Evolutionary conservation across 2,888 invertebrate species (phyloP).

Genomic region (Sinohyriopsis cumingii): DNA sequence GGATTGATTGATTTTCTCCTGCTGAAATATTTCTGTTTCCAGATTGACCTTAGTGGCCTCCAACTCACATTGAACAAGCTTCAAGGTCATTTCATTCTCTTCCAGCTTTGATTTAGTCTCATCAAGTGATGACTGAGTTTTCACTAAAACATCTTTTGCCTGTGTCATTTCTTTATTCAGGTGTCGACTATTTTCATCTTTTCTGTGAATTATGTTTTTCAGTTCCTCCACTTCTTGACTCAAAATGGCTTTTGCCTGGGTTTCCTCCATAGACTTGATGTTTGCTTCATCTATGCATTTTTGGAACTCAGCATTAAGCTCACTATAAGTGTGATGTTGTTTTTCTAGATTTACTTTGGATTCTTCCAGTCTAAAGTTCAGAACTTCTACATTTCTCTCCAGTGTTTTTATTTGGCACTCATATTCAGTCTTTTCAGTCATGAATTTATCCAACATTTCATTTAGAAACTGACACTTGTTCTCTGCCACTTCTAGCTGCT

Average conservation of each 20-base stretch:
- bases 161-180: conserved; percentile 1
- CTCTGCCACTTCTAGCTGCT: conserved; percentile 14
- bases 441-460: conserved; percentile 15
- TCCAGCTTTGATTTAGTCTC: too few species aligned
- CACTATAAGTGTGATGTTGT: conserved; percentile 8
- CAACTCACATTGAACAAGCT: background rate
- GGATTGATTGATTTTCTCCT: conserved; percentile 8
- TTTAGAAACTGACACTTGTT: conserved; percentile 8
- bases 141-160: background rate
- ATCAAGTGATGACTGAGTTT: too few species aligned
- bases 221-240: conserved; percentile 26
- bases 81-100: background rate
- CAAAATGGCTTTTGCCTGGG: conserved; percentile 23
- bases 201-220: conserved; percentile 10
- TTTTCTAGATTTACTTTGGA: conserved; percentile 15
- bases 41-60: conserved; percentile 5
- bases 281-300: conserved; percentile 28
- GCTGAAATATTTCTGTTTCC: background rate
- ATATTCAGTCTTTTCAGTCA: conserved; percentile 15
- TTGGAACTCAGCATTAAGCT: conserved; percentile 16
- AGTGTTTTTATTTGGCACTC: conserved; percentile 5
- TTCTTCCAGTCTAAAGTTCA: conserved; percentile 20
- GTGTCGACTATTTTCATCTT: conserved; percentile 1
- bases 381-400: conserved; percentile 17
- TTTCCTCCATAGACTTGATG: conserved; percentile 28